These are phyloP conservation scores for Lethenteron camtschaticum DNA, from an alignment of 2,113 vertebrate genomes.

Conservation along the genomic window DNA sequence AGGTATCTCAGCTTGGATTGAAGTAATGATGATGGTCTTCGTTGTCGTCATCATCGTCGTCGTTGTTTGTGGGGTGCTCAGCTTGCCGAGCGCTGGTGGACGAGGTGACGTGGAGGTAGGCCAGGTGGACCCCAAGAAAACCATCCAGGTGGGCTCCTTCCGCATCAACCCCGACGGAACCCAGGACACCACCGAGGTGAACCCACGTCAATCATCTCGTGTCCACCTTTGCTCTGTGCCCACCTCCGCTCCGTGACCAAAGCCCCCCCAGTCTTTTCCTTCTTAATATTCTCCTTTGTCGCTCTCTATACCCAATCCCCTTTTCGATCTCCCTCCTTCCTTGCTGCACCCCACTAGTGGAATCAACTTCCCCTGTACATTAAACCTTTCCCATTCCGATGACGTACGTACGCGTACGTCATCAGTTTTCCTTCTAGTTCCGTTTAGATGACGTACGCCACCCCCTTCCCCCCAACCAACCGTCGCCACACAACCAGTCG, in stretches of 20 bases:
- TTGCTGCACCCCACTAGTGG: too few species aligned
- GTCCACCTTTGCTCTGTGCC: not conserved
- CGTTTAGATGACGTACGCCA: too few species aligned
- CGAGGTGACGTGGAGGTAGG: slow-evolving; percentile 80
- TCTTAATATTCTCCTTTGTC: not conserved
- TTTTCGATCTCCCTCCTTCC: too few species aligned
- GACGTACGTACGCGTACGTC: too few species aligned
- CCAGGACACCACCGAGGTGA: slow-evolving; percentile 72
- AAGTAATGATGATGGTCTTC: too few species aligned
- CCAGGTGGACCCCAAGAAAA: slow-evolving; percentile 65
- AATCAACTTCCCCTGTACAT: too few species aligned
- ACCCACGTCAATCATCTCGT: not conserved
- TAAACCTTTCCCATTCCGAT: too few species aligned
- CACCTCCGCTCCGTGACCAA: too few species aligned
- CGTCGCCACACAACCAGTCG: too few species aligned
- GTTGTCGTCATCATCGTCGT: not conserved
- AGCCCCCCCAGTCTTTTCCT: not conserved
- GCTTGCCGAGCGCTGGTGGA: slow-evolving; percentile 82
- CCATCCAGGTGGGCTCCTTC: slow-evolving; percentile 76
- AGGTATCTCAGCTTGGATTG: too few species aligned
- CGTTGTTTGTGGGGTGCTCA: slow-evolving; percentile 15
- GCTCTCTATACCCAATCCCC: not conserved
- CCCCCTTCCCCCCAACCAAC: too few species aligned
- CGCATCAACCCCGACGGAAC: slow-evolving; percentile 83
- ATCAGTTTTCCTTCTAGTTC: too few species aligned